Base-by-base conservation (phyloP, 2,113 vertebrate genomes). In the Falco punctatus region DNA sequence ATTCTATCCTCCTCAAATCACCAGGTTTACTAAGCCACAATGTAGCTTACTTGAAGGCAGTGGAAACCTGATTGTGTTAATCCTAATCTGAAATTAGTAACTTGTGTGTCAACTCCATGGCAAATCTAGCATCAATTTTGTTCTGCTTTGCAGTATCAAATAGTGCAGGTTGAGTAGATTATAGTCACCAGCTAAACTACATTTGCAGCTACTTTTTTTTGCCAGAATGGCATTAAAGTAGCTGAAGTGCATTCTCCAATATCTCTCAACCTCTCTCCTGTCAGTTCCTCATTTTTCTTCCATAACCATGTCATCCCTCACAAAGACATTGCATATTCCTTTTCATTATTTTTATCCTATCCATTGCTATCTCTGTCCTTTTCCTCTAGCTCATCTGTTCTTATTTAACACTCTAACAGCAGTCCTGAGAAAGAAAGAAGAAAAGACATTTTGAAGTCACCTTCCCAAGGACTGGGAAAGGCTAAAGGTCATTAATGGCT, bases 181-280 rank as follows among this genome's bases (percentile, higher is more conserved):
- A 49, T 38, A 79, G 52, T 58, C 28, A 71, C 71, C 88, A 90
- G 20, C 18, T 61, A 75, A 88, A 78, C 24, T 86, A 32, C 38
- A 66, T 59, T 84, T 84, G 83, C 51, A 93, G 59, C 16, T 81
- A 26, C 81, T 89, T 79, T 92, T 8, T 78, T 95, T 91, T 89
- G 35, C 30, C 42, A 62, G 59, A 94, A 78, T 71, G 70, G 3
- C 51, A 81, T 66, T 73, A 52, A 64, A 86, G 73, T 64, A 80
- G 35, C 35, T 75, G 44, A 71, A 86, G 48, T 85, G 57, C 21
- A 14, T 48, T 87, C 27, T 81, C 20, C 35, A 72, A 15, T 72
- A 51, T 69, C 22, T 67, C 23, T 71, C 38, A 48, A 57, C 21
- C 23, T 84, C 26, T 81, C 79, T 82, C 12, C 33, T 82, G 32